Evolutionary conservation across 92 coral and sea anemone genomes (phyloP).

Genomic region (Epizoanthus illoricatus): DNA sequence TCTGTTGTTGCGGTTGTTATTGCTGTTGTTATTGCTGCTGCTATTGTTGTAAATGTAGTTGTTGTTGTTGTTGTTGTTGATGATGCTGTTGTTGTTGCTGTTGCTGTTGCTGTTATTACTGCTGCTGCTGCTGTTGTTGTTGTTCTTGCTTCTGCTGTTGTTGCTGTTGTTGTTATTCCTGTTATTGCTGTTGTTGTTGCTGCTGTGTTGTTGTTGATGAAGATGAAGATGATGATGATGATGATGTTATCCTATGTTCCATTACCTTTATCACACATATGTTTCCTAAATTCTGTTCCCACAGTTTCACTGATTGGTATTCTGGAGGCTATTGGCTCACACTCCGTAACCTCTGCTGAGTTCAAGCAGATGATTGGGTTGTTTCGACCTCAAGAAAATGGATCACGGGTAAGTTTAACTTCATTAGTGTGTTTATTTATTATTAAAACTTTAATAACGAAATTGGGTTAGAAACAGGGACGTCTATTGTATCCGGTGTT

Average conservation of each 20-base stretch:
- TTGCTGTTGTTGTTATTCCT: too few relatives aligned
- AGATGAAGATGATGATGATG: too few relatives aligned
- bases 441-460: neutral
- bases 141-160: too few relatives aligned
- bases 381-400: conserved; percentile 74
- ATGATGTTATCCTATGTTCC: neutral
- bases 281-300: neutral
- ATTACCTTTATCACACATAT: neutral
- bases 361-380: conserved; percentile 86
- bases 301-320: conserved; percentile 78
- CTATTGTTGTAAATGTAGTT: too few relatives aligned
- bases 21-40: too few relatives aligned
- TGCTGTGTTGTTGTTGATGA: too few relatives aligned
- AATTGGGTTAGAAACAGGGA: neutral
- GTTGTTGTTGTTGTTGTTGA: too few relatives aligned
- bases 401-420: conserved; percentile 60
- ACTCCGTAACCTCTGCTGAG: conserved; percentile 86
- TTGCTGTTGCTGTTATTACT: too few relatives aligned
- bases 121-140: too few relatives aligned
- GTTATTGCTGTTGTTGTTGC: too few relatives aligned
- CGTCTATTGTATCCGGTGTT: neutral
- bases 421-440: neutral
- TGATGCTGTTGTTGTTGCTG: too few relatives aligned
- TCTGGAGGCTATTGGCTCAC: conserved; percentile 87
- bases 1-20: too few relatives aligned